Evolutionary conservation across 2,888 invertebrate genomes (phyloP).

Genomic region (Drosophila suboccidentalis): DNA sequence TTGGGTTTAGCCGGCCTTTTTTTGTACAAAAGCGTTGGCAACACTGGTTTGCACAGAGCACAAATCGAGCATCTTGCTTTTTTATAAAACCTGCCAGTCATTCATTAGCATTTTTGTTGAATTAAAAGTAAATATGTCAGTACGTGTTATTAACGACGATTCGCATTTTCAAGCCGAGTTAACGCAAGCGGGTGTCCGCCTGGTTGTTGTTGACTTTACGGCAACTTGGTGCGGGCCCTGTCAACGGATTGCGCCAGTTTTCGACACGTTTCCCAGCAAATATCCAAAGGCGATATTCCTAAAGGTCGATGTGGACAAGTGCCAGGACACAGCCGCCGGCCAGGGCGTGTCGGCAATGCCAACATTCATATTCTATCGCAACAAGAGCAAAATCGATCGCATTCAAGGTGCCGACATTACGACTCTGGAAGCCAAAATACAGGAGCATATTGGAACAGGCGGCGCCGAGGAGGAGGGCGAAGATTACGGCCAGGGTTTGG

Average conservation of each 20-base stretch:
- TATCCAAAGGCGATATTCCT: conserved; percentile 96
- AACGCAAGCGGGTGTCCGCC: conserved; percentile 92
- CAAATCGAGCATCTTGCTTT: conserved; percentile 30
- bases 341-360: conserved; percentile 99
- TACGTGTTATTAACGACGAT: conserved; percentile 85
- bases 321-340: conserved; percentile 93
- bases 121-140: conserved; percentile 77
- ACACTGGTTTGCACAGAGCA: too few relatives aligned
- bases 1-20: too few relatives aligned
- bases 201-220: conserved; percentile 97
- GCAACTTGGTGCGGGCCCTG: conserved; percentile 99
- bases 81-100: conserved; percentile 59
- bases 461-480: conserved; percentile 91
- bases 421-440: conserved; percentile 94
- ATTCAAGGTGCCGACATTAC: conserved; percentile 95
- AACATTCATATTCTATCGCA: conserved; percentile 98
- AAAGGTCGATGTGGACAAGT: conserved; percentile 96
- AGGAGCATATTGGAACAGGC: conserved; percentile 90
- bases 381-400: conserved; percentile 93
- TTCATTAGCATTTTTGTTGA: conserved; percentile 46
- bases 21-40: too few relatives aligned
- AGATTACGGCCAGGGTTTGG: conserved; percentile 88
- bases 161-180: conserved; percentile 94
- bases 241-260: conserved; percentile 96
- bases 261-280: conserved; percentile 94